Conservation (phyloP, 2,797 vertebrate species). For the Chelon labrosus region DNA sequence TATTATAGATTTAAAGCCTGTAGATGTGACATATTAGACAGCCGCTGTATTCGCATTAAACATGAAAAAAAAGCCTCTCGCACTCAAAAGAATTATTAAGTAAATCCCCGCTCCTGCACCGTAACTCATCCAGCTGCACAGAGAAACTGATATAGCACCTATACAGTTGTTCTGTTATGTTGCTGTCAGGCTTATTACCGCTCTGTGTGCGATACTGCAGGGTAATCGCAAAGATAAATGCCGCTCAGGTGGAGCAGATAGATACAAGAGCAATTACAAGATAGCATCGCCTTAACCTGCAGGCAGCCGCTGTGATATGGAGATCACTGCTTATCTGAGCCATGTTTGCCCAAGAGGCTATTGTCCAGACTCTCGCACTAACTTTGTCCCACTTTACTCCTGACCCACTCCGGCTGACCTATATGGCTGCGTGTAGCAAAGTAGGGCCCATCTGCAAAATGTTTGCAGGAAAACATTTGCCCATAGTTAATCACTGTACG, state of each 20-base stretch:
- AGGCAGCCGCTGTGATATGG: conserved; percentile 31
- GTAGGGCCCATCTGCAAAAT: conserved; percentile 5
- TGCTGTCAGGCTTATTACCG: conserved; percentile 42
- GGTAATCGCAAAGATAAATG: conserved; percentile 58
- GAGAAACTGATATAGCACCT: conserved; percentile 1
- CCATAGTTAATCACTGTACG: neutral
- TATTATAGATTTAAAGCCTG: neutral
- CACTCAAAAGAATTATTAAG: conserved; percentile 1
- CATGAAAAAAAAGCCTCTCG: neutral
- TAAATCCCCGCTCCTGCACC: neutral
- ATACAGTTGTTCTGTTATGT: conserved; percentile 10
- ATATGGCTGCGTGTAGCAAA: neutral
- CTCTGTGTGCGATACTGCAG: conserved; percentile 36
- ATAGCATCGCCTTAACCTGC: conserved; percentile 57
- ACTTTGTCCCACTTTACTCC: conserved; percentile 43
- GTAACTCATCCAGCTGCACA: neutral
- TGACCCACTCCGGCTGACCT: conserved; percentile 40
- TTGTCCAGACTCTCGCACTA: conserved; percentile 29
- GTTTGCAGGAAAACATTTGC: neutral
- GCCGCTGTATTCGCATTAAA: too few species aligned
- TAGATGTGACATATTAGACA: too few species aligned
- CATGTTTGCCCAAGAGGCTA: conserved; percentile 31
- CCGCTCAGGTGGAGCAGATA: conserved; percentile 48
- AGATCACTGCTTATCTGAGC: conserved; percentile 42
- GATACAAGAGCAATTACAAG: conserved; percentile 63